These are phyloP conservation scores for Calcarius lapponicus DNA, from an alignment of 2,797 vertebrate genomes.

Conservation along the genomic window DNA sequence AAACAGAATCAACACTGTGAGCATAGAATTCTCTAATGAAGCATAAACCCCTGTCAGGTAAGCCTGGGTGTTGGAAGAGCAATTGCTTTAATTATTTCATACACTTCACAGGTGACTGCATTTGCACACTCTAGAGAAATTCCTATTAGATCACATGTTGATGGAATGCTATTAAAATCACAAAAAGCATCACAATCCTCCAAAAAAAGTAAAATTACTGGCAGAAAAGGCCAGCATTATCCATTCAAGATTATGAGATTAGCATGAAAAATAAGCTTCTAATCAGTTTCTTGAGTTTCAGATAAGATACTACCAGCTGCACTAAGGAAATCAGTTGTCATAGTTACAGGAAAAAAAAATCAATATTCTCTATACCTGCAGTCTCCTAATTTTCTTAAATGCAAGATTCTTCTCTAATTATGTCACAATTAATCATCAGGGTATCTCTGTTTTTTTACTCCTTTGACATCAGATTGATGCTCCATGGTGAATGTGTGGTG, in stretches of 20 bases:
- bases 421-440: neutral
- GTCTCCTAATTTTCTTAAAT: neutral
- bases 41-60: neutral
- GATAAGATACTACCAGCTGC: neutral
- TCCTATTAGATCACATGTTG: neutral
- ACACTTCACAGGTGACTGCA: neutral
- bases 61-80: neutral
- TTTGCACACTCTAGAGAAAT: neutral
- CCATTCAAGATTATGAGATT: constrained; percentile 15
- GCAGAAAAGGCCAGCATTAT: neutral
- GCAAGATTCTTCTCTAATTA: neutral
- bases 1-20: neutral
- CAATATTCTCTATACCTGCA: neutral
- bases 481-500: neutral
- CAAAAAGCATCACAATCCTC: neutral
- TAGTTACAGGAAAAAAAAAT: neutral
- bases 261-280: constrained; percentile 25
- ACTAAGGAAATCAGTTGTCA: neutral
- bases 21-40: neutral
- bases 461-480: neutral
- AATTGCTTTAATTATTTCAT: neutral
- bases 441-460: neutral
- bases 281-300: constrained; percentile 35
- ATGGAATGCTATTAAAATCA: neutral
- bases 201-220: neutral